Conservation (phyloP, 2,888 invertebrate species). For the Isoperla grammatica region DNA sequence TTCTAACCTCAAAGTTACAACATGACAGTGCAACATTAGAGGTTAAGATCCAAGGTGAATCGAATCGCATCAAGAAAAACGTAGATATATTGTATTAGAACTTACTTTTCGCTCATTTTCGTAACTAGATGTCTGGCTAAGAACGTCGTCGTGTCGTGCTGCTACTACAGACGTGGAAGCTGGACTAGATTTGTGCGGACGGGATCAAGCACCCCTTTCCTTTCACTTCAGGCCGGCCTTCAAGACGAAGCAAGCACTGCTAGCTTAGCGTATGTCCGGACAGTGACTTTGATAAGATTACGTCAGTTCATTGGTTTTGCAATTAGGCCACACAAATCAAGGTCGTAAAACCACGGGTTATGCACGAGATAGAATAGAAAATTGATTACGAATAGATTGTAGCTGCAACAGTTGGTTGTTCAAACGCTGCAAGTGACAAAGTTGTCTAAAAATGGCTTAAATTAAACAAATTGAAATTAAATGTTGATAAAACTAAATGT, state of each 20-base stretch:
- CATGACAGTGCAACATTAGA: no score
- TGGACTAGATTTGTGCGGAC: conserved; percentile 9
- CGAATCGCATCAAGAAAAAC: no score
- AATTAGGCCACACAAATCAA: conserved; percentile 10
- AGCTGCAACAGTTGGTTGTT: no score
- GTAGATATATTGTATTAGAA: no score
- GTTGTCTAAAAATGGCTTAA: no score
- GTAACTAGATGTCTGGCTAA: not conserved
- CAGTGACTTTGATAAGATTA: conserved; percentile 16
- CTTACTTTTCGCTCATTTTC: conserved; percentile 11
- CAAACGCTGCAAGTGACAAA: no score
- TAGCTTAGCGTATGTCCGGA: not conserved
- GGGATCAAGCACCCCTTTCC: conserved; percentile 11
- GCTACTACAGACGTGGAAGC: not conserved
- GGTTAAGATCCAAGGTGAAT: no score
- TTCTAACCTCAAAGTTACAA: no score
- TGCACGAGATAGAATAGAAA: conserved; percentile 1
- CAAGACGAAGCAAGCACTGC: not conserved
- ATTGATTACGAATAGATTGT: no score
- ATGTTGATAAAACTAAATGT: no score
- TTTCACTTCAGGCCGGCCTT: conserved; percentile 6
- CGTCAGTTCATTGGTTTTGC: not conserved
- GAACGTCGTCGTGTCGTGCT: not conserved
- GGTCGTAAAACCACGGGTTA: not conserved
- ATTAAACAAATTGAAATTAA: no score